A percentile compares a stretch with the other conserved stretches of the same genome.
Evolutionary conservation across 2,113 vertebrate species (phyloP).

Genomic region (Rhineura floridana): DNA sequence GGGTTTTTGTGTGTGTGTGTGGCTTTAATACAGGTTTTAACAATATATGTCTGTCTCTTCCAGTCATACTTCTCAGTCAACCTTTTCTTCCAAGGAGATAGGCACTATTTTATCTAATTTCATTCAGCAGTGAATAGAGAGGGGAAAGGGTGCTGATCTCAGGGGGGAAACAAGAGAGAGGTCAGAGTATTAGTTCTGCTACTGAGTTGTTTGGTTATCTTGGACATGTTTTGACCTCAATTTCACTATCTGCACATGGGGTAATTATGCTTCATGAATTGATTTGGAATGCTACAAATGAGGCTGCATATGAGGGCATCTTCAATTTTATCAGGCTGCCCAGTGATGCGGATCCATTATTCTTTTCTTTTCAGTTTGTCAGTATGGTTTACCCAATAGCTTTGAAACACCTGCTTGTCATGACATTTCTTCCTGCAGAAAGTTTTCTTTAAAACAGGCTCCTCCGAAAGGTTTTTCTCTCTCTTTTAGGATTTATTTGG

Average conservation of each 20-base stretch:
- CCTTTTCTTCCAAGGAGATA: neutral
- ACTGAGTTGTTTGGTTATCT: neutral
- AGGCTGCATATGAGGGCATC: accelerated
- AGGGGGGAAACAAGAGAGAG: neutral
- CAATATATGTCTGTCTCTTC: neutral
- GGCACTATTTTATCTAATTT: neutral
- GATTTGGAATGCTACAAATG: slow-evolving; percentile 6
- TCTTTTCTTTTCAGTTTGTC: neutral
- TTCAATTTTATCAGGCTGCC: accelerated
- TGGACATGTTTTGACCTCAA: neutral
- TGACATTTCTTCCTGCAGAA: neutral
- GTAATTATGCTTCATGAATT: neutral
- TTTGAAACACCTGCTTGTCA: neutral
- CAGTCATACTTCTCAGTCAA: neutral
- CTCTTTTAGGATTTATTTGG: neutral
- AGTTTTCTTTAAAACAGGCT: neutral
- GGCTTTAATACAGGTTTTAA: slow-evolving; percentile 1
- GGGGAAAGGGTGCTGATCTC: neutral
- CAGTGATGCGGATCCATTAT: accelerated
- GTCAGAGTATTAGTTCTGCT: neutral
- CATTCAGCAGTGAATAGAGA: neutral
- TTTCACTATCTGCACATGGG: neutral
- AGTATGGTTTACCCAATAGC: neutral
- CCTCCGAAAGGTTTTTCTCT: neutral
- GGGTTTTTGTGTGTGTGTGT: neutral